Evolutionary conservation across 2,113 vertebrate species (phyloP).

Genomic region (Pan paniscus): DNA sequence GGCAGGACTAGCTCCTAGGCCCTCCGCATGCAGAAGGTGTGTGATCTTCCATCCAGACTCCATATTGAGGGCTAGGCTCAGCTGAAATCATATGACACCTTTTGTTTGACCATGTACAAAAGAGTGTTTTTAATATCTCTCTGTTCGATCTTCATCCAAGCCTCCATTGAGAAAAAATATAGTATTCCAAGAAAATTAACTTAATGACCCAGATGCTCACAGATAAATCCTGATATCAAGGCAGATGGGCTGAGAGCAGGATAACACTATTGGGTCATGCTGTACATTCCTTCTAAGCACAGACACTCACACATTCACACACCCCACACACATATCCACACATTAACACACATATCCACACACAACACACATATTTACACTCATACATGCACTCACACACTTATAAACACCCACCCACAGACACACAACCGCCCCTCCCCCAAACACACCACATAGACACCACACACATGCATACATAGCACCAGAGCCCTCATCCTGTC

Average conservation of each 20-base stretch:
- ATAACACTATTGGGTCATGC: background rate
- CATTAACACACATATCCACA: background rate
- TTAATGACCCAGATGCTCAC: background rate
- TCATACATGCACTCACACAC: background rate
- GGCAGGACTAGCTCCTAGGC: background rate
- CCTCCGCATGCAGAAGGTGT: fast-evolving
- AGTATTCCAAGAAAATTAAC: background rate
- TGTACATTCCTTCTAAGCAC: background rate
- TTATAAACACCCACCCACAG: background rate
- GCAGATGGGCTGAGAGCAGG: background rate
- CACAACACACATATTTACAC: no score
- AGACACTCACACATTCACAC: background rate
- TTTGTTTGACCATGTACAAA: fast-evolving
- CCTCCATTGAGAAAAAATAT: background rate
- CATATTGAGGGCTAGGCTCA: fast-evolving
- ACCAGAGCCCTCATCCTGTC: background rate
- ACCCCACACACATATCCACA: background rate
- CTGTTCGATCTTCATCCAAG: background rate
- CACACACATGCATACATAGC: background rate
- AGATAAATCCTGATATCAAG: background rate
- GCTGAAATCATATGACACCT: fast-evolving
- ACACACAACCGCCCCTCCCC: fast-evolving
- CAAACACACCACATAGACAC: background rate
- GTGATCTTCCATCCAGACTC: background rate
- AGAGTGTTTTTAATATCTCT: background rate